Conservation (phyloP, 2,888 invertebrate species). For the Volucella bombylans region DNA sequence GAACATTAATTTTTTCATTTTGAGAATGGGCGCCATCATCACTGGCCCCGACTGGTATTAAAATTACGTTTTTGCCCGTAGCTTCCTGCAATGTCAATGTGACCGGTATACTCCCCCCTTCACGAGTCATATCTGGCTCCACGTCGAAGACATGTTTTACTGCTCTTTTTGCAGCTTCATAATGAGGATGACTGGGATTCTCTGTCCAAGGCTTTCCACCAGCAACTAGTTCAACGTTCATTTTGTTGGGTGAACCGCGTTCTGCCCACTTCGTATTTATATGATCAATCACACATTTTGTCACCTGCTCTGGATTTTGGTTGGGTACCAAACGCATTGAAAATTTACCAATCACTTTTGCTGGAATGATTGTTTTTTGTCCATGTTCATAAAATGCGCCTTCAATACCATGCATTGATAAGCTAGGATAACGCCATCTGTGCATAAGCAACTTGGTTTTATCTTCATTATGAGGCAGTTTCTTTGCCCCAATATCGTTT, state of each 20-base stretch:
- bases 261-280: slow-evolving; percentile 90
- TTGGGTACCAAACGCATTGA: slow-evolving; percentile 98
- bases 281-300: slow-evolving; percentile 89
- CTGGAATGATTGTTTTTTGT: slow-evolving; percentile 96
- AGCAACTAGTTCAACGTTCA: slow-evolving; percentile 84
- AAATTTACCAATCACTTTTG: slow-evolving; percentile 97
- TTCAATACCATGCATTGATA: slow-evolving; percentile 98
- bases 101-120: slow-evolving; percentile 98
- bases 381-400: slow-evolving; percentile 95
- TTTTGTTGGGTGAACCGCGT: slow-evolving; percentile 92
- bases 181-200: slow-evolving; percentile 95
- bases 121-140: slow-evolving; percentile 96
- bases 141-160: slow-evolving; percentile 92
- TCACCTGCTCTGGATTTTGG: slow-evolving; percentile 93
- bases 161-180: slow-evolving; percentile 92
- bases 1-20: slow-evolving; percentile 97
- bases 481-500: slow-evolving; percentile 87
- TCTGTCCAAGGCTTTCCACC: slow-evolving; percentile 95
- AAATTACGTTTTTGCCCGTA: slow-evolving; percentile 95
- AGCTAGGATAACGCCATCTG: slow-evolving; percentile 96
- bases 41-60: slow-evolving; percentile 94
- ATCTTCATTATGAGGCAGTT: slow-evolving; percentile 89
- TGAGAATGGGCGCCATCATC: slow-evolving; percentile 99
- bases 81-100: slow-evolving; percentile 96
- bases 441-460: slow-evolving; percentile 94